These are phyloP conservation scores for Tigriopus californicus DNA, from an alignment of 2,888 invertebrate species.

Conservation along the genomic window DNA sequence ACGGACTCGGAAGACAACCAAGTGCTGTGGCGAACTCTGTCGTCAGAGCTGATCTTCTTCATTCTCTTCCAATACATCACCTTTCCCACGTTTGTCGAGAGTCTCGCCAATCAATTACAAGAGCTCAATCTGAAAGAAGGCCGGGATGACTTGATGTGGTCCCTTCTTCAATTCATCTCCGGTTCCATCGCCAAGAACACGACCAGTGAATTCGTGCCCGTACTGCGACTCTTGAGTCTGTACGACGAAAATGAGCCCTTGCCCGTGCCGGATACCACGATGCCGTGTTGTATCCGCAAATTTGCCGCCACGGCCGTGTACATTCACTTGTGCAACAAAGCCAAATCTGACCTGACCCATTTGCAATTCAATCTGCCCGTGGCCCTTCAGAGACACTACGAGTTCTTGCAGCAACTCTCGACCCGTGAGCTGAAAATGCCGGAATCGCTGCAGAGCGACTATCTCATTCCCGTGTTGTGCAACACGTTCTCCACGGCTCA, in stretches of 20 bases:
- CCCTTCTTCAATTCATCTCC: constrained; percentile 84
- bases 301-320: constrained; percentile 92
- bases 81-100: constrained; percentile 46
- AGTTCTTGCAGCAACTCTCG: constrained; percentile 32
- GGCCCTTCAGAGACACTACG: constrained; percentile 60
- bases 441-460: constrained; percentile 25
- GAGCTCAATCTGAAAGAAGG: constrained; percentile 41
- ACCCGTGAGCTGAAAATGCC: constrained; percentile 20
- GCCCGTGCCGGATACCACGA: constrained; percentile 69
- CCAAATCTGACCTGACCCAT: constrained; percentile 62
- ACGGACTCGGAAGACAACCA: constrained; percentile 15
- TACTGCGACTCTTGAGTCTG: constrained; percentile 28
- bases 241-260: constrained; percentile 77
- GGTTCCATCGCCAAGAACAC: constrained; percentile 89
- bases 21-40: constrained; percentile 40
- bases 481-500: constrained; percentile 89
- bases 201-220: constrained; percentile 30
- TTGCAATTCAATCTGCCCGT: constrained; percentile 58
- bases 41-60: constrained; percentile 83
- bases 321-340: constrained; percentile 87
- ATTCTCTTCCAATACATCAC: constrained; percentile 83
- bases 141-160: constrained; percentile 97
- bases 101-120: constrained; percentile 39
- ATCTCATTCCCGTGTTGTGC: constrained; percentile 71
- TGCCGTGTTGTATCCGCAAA: constrained; percentile 65